Evolutionary conservation across 2,797 vertebrate species (phyloP).

Genomic region (Loriculus beryllinus): DNA sequence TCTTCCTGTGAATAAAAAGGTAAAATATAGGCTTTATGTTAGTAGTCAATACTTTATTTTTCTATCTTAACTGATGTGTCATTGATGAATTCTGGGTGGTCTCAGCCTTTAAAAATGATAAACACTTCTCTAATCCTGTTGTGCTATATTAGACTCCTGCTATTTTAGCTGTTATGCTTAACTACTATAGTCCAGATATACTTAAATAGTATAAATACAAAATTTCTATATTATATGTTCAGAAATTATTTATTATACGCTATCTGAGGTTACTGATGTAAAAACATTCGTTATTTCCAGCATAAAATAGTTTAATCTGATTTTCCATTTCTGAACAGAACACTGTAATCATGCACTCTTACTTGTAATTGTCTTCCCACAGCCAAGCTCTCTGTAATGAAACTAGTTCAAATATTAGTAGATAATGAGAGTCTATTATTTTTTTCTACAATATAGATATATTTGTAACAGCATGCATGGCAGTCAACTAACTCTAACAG

Average conservation of each 20-base stretch:
- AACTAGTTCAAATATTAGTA: background rate
- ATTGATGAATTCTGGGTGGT: constrained; percentile 19
- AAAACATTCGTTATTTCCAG: constrained; percentile 15
- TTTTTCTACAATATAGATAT: background rate
- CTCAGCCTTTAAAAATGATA: background rate
- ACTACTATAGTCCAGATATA: background rate
- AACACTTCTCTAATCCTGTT: background rate
- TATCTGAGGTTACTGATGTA: background rate
- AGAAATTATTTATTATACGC: background rate
- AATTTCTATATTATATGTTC: background rate
- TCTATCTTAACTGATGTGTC: background rate
- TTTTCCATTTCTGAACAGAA: constrained; percentile 21
- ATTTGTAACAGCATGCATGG: background rate
- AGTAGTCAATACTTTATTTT: constrained; percentile 38
- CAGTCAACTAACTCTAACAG: background rate
- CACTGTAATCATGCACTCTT: background rate
- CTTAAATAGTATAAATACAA: background rate
- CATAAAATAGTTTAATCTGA: background rate
- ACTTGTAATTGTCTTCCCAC: background rate
- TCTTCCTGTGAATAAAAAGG: constrained; percentile 28
- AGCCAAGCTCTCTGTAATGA: background rate
- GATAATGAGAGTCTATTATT: background rate
- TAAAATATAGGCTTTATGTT: background rate
- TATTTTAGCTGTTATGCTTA: background rate
- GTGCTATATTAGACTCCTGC: background rate